A percentile compares a stretch with the other conserved stretches of the same genome.
phyloP scores from a whole-genome alignment of 2,888 invertebrate genomes.

The Zygogramma bicolorata region DNA sequence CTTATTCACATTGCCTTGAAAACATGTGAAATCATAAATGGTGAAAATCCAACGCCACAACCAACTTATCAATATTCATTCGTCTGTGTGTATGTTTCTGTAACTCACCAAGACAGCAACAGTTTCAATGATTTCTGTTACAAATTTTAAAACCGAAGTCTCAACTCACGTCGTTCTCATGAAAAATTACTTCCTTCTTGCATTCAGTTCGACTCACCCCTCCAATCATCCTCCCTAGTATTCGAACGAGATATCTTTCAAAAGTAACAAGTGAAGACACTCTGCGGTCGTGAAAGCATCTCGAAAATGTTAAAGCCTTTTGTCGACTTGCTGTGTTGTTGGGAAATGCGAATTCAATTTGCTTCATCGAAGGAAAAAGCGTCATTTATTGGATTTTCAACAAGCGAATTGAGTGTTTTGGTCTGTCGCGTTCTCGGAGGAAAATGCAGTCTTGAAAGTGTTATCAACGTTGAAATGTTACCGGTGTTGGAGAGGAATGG shows the following conservation, averaged over 20 bases:
- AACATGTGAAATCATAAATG: too few species aligned
- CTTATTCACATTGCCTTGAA: too few species aligned
- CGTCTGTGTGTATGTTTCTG: too few species aligned
- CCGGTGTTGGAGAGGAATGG: background rate
- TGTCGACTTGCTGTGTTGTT: conserved; percentile 12
- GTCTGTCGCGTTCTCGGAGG: conserved; percentile 18
- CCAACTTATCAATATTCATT: too few species aligned
- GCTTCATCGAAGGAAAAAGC: conserved; percentile 29
- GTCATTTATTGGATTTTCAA: conserved; percentile 35
- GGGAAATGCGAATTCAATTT: conserved; percentile 36
- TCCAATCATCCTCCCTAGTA: background rate
- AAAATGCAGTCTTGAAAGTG: background rate
- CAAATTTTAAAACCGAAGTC: background rate
- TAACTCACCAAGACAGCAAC: too few species aligned
- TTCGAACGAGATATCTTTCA: background rate
- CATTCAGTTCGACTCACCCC: background rate
- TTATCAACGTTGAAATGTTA: background rate
- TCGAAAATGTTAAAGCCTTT: conserved; percentile 33
- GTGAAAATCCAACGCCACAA: too few species aligned
- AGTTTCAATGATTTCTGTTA: background rate
- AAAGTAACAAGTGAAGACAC: conserved; percentile 27
- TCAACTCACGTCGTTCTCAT: background rate
- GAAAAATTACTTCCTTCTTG: background rate
- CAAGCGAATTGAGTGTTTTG: conserved; percentile 34
- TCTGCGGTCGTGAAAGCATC: conserved; percentile 31